Conservation (phyloP, 2,888 invertebrate genomes). For the Cryptophagus acutangulus region DNA sequence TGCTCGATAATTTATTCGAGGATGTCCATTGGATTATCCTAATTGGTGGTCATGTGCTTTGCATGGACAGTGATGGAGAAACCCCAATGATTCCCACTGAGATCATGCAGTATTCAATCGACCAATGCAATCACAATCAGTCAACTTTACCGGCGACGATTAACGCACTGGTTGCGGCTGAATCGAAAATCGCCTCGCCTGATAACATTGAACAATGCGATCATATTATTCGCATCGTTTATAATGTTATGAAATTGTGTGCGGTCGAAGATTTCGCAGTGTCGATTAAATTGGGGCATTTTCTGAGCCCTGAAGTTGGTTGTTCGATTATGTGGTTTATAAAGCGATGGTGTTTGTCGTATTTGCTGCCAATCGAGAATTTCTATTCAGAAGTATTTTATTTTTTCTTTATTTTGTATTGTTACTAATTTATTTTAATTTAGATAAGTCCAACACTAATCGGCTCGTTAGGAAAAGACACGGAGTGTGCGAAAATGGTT, state of each 20-base stretch:
- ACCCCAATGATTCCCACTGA: conserved; percentile 61
- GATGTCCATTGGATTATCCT: conserved; percentile 88
- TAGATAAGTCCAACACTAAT: conserved; percentile 59
- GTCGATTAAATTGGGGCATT: conserved; percentile 60
- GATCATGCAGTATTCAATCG: conserved; percentile 57
- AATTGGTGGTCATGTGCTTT: conserved; percentile 64
- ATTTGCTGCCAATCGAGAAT: conserved; percentile 60
- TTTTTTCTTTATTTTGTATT: not conserved
- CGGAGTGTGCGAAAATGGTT: conserved; percentile 60
- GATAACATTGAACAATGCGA: conserved; percentile 45
- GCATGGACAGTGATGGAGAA: conserved; percentile 65
- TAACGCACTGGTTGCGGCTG: conserved; percentile 32
- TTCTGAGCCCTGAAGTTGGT: conserved; percentile 75
- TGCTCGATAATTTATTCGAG: conserved; percentile 68
- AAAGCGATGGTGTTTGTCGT: conserved; percentile 69
- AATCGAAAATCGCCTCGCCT: conserved; percentile 38
- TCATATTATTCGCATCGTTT: conserved; percentile 58
- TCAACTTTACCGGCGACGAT: conserved; percentile 41
- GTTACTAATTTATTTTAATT: conserved; percentile 30
- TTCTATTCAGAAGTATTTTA: conserved; percentile 53
- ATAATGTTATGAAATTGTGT: conserved; percentile 67
- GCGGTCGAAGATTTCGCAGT: conserved; percentile 69
- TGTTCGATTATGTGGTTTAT: conserved; percentile 75
- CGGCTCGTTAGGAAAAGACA: conserved; percentile 61
- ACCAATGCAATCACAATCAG: conserved; percentile 43